Evolutionary conservation across 1,140 invertebrate species (phyloP).

Genomic region (Hyles vespertilio): DNA sequence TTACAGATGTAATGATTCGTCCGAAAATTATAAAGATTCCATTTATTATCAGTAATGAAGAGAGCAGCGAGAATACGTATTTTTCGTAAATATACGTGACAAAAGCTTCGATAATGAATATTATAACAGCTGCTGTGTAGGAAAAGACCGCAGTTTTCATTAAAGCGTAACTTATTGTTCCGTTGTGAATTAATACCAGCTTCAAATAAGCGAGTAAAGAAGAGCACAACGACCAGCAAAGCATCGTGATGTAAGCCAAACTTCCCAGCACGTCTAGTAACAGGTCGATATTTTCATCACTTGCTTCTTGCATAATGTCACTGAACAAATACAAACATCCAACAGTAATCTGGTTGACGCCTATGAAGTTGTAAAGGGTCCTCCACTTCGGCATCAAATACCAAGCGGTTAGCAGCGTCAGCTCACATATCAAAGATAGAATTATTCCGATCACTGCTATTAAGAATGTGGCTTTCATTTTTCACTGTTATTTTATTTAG

Average conservation of each 20-base stretch:
- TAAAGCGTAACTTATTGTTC: conserved; percentile 6
- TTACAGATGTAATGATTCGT: conserved; percentile 11
- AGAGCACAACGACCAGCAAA: conserved; percentile 10
- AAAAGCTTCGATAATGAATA: not conserved
- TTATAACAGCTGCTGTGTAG: not conserved
- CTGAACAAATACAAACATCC: conserved; percentile 3
- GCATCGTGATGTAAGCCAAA: not conserved
- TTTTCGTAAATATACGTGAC: not conserved
- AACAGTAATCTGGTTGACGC: conserved; percentile 9
- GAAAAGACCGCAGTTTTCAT: not conserved
- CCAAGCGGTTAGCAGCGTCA: not conserved
- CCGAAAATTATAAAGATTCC: conserved; percentile 2
- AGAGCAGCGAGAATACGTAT: not conserved
- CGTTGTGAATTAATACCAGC: conserved; percentile 5
- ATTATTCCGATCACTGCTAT: not conserved
- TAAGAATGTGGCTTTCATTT: too few relatives aligned
- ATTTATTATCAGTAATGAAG: not conserved
- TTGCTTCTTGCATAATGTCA: not conserved
- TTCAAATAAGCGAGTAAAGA: conserved; percentile 9
- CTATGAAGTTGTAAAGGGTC: conserved; percentile 13
- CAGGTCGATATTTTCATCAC: too few relatives aligned
- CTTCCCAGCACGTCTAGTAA: too few relatives aligned
- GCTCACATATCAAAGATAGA: not conserved
- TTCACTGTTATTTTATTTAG: too few relatives aligned
- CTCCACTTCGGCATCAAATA: conserved; percentile 13